Conservation (phyloP, 2,113 vertebrate species). For the Fulica atra region DNA sequence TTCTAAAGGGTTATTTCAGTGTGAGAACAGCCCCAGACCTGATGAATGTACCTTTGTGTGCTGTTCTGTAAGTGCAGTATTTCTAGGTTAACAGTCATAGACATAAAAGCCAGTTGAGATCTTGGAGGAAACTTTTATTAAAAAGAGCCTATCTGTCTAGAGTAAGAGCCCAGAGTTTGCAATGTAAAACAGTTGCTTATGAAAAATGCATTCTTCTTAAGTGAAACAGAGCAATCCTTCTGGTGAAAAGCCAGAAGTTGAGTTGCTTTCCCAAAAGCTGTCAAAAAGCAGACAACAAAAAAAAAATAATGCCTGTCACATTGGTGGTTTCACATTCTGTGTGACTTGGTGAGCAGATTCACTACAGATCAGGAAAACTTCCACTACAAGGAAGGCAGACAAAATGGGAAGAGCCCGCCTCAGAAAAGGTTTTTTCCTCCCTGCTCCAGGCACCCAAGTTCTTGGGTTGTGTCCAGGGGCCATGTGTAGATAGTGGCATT, state of each 20-base stretch:
- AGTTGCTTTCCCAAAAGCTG: conserved; percentile 24
- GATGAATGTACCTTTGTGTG: conserved; percentile 7
- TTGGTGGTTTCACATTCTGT: not conserved
- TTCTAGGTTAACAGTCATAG: not conserved
- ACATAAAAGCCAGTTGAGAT: conserved; percentile 19
- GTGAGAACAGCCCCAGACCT: conserved; percentile 9
- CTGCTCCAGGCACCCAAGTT: not conserved
- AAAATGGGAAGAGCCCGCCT: not conserved
- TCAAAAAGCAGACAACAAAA: conserved; percentile 30
- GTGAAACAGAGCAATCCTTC: not conserved
- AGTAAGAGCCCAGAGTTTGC: conserved; percentile 4
- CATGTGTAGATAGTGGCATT: rapidly evolving
- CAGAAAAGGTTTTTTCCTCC: not conserved
- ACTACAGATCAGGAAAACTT: not conserved
- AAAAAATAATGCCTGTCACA: not conserved
- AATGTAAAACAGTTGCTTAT: conserved; percentile 54
- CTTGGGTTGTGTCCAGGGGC: rapidly evolving
- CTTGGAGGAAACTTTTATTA: conserved; percentile 12
- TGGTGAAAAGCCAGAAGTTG: not conserved
- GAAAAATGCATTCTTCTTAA: conserved; percentile 32
- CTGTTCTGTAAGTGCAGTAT: not conserved
- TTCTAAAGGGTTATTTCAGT: conserved; percentile 12
- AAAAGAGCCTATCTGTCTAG: conserved; percentile 40
- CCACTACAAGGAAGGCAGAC: not conserved
- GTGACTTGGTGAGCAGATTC: not conserved